Conservation (phyloP, 2,113 vertebrate species). For the Mirounga angustirostris region DNA sequence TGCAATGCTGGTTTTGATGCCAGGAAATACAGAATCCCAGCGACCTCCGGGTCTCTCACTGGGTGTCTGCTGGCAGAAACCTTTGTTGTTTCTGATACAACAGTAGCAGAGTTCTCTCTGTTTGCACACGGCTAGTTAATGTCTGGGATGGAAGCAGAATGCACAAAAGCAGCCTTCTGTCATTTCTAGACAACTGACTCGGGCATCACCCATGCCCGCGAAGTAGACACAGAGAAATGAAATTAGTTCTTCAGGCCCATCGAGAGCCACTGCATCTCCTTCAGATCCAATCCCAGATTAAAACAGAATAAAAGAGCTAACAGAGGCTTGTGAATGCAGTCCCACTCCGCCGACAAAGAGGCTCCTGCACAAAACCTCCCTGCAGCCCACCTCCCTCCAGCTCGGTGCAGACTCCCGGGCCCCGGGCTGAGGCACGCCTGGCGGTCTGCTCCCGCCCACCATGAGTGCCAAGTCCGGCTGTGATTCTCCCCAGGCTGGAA, state of each 20-base stretch:
- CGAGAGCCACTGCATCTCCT: background rate
- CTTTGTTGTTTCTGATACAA: slow-evolving; percentile 9
- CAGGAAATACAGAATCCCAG: slow-evolving; percentile 7
- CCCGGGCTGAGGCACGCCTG: background rate
- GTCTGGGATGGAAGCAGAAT: slow-evolving; percentile 1
- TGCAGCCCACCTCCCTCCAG: background rate
- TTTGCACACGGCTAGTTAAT: slow-evolving; percentile 1
- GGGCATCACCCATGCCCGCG: background rate
- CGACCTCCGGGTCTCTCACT: background rate
- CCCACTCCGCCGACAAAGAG: background rate
- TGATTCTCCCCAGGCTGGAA: background rate
- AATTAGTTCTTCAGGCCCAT: background rate
- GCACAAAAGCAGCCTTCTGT: slow-evolving; percentile 45
- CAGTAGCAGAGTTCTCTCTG: slow-evolving; percentile 53
- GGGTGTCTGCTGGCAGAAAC: slow-evolving; percentile 21
- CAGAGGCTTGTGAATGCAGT: background rate
- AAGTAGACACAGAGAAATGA: slow-evolving; percentile 26
- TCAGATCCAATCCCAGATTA: background rate
- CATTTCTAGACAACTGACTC: slow-evolving; percentile 20
- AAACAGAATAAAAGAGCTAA: background rate
- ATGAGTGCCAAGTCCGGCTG: background rate
- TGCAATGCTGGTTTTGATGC: background rate
- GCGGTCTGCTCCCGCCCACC: fast-evolving
- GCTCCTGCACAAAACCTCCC: no score
- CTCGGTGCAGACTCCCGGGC: background rate